phyloP scores from a whole-genome alignment of 2,797 vertebrate species.

The Spea hammondii region DNA sequence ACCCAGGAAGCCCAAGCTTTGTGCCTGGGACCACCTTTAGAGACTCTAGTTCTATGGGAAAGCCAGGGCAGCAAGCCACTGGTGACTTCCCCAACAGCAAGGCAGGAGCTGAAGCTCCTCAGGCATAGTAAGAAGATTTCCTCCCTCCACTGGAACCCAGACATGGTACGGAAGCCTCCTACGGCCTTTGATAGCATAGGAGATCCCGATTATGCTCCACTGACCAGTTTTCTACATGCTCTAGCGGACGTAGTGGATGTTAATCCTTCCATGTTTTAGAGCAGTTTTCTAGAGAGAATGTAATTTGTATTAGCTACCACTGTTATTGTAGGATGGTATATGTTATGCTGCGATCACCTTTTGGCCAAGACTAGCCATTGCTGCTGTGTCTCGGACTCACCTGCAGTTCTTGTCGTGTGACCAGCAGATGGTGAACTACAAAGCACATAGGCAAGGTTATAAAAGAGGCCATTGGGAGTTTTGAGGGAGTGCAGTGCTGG shows the following conservation, averaged over 20 bases:
- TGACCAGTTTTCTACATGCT: no score
- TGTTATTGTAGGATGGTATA: no score
- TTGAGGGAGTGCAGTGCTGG: neutral
- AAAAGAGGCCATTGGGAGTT: conserved; percentile 9
- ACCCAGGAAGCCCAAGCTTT: neutral
- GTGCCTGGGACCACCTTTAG: neutral
- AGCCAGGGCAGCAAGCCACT: neutral
- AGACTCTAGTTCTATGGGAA: neutral
- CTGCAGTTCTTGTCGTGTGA: neutral
- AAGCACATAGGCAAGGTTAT: conserved; percentile 27
- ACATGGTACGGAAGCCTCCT: neutral
- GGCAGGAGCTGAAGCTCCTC: neutral
- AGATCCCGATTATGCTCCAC: no score
- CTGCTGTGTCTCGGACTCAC: no score
- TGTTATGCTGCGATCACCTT: no score
- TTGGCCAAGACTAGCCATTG: no score
- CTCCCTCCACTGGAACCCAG: conserved; percentile 21
- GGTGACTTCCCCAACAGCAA: neutral
- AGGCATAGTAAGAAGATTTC: neutral
- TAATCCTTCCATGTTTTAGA: no score
- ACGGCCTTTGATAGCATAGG: no score
- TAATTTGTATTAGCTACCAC: no score
- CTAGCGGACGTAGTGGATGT: no score
- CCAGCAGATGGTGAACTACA: neutral
- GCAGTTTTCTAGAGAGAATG: no score